phyloP scores from a whole-genome alignment of 2,888 invertebrate genomes.

The Muscina levida region DNA sequence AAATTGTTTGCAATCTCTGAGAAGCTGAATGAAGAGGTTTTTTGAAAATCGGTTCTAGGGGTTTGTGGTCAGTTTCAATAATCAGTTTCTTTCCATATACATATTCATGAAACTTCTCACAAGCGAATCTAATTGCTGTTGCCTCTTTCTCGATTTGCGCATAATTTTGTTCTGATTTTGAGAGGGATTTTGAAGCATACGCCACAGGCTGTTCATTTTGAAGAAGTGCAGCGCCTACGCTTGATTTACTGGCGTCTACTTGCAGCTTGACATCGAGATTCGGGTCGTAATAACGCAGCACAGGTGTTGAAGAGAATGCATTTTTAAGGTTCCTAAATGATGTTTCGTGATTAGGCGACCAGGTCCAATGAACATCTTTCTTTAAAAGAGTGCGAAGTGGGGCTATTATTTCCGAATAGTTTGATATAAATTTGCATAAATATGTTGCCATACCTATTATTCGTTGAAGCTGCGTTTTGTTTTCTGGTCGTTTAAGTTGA shows the following conservation, averaged over 20 bases:
- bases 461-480: conserved; percentile 58
- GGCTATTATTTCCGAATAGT: conserved; percentile 53
- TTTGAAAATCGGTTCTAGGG: conserved; percentile 67
- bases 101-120: conserved; percentile 69
- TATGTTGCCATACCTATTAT: conserved; percentile 58
- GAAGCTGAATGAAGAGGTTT: conserved; percentile 64
- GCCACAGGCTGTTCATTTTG: conserved; percentile 74
- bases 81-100: conserved; percentile 49
- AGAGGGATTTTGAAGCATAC: conserved; percentile 73
- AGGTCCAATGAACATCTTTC: conserved; percentile 54
- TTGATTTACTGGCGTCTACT: conserved; percentile 65
- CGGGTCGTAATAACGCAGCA: conserved; percentile 70
- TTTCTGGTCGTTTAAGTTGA: conserved; percentile 66
- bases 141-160: conserved; percentile 62
- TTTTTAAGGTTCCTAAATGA: conserved; percentile 53
- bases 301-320: conserved; percentile 61
- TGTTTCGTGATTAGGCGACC: conserved; percentile 48
- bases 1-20: conserved; percentile 69
- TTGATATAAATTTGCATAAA: conserved; percentile 54
- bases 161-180: conserved; percentile 47
- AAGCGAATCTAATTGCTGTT: conserved; percentile 56
- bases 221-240: conserved; percentile 72
- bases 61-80: no score
- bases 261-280: conserved; percentile 68
- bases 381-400: conserved; percentile 43